phyloP scores from a whole-genome alignment of 2,113 vertebrate genomes.

The Forbesichthys agassizii region DNA sequence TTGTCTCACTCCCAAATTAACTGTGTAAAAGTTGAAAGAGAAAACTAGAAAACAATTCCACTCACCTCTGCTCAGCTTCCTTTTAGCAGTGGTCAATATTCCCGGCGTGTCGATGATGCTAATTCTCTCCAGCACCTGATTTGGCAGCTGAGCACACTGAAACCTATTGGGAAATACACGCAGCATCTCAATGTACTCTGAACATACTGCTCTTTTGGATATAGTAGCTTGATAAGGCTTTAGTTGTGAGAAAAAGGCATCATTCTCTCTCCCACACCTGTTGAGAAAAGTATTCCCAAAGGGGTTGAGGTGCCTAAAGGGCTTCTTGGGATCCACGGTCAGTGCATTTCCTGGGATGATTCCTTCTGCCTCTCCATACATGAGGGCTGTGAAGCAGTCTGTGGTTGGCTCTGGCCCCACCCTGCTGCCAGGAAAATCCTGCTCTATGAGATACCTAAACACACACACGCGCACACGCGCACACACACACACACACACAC shows the following conservation, averaged over 20 bases:
- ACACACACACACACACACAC: not conserved
- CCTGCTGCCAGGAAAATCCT: constrained; percentile 86
- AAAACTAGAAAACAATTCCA: not conserved
- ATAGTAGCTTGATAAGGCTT: no score
- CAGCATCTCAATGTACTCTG: not conserved
- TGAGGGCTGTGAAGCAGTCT: constrained; percentile 88
- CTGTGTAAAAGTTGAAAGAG: not conserved
- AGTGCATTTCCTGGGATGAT: constrained; percentile 86
- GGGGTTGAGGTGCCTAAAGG: constrained; percentile 87
- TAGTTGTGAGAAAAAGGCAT: not conserved
- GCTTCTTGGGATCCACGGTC: constrained; percentile 85
- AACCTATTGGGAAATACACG: constrained; percentile 68
- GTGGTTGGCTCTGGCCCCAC: constrained; percentile 90
- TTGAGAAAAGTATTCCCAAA: constrained; percentile 90
- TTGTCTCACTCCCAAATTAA: not conserved
- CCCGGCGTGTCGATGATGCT: constrained; percentile 88
- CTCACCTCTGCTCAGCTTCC: constrained; percentile 83
- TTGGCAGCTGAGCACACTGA: constrained; percentile 86
- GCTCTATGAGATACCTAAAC: constrained; percentile 84
- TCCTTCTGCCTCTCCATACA: constrained; percentile 81
- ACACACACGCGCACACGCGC: no score
- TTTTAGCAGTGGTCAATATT: constrained; percentile 84
- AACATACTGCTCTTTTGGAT: not conserved
- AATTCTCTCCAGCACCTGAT: constrained; percentile 84
- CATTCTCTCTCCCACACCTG: constrained; percentile 67